Evolutionary conservation across 2,888 invertebrate species (phyloP).

Genomic region (Parelbella ahira): DNA sequence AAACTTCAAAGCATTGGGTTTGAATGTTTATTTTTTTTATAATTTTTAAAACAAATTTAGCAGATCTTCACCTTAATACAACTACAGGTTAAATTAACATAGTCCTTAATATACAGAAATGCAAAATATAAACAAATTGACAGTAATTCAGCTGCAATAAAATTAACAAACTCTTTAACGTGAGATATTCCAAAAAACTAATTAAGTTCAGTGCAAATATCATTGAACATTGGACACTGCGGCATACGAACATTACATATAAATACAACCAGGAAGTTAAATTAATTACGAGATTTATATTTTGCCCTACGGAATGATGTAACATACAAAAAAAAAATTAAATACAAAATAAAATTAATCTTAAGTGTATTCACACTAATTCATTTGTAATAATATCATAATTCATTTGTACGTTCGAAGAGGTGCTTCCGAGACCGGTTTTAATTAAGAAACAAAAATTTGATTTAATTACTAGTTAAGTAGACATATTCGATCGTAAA

Average conservation of each 20-base stretch:
- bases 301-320: no score
- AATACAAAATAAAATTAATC: no score
- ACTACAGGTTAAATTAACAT: constrained; percentile 21
- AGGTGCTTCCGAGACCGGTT: no score
- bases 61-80: constrained; percentile 25
- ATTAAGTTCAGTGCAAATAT: neutral
- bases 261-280: constrained; percentile 5
- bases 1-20: no score
- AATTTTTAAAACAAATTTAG: constrained; percentile 27
- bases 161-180: constrained; percentile 6
- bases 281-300: no score
- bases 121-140: constrained; percentile 14
- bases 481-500: no score
- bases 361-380: no score
- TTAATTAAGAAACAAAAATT: neutral
- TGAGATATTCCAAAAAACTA: neutral
- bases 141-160: constrained; percentile 5
- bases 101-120: constrained; percentile 15
- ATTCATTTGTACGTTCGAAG: no score
- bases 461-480: neutral
- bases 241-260: neutral
- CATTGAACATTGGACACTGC: no score
- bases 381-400: no score
- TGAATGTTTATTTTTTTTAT: constrained; percentile 25
- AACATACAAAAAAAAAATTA: no score